Conservation (phyloP, 2,113 vertebrate species). For the Recurvirostra avosetta region DNA sequence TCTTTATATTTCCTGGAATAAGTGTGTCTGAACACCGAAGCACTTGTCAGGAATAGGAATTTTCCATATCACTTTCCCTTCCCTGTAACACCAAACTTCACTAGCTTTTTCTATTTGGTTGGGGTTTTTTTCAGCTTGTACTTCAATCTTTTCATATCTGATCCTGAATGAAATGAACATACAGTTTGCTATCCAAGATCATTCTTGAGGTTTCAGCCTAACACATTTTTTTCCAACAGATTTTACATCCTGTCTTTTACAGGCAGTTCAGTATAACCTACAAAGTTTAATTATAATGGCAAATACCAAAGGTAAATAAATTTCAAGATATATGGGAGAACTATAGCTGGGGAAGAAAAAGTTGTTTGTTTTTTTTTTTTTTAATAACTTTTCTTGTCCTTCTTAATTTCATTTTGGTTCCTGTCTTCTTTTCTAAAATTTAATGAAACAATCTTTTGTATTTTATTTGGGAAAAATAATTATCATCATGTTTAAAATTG, state of each 20-base stretch:
- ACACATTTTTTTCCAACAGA: not conserved
- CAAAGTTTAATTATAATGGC: not conserved
- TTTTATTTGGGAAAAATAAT: not conserved
- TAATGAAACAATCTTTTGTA: not conserved
- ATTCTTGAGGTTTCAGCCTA: not conserved
- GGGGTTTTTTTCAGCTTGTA: not conserved
- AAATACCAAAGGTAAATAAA: not conserved
- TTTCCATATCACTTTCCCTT: not conserved
- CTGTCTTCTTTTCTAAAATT: not conserved
- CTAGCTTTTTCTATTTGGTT: not conserved
- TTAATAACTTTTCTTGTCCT: not conserved
- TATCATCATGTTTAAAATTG: not conserved
- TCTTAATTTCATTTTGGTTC: not conserved
- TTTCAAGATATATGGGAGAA: not conserved
- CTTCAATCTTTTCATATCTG: not conserved
- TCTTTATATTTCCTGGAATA: not conserved
- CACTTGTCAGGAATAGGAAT: rapidly evolving
- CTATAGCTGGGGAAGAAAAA: not conserved
- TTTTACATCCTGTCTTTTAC: not conserved
- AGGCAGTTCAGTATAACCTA: not conserved
- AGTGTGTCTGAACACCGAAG: not conserved
- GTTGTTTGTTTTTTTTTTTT: rapidly evolving
- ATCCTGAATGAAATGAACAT: not conserved
- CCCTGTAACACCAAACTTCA: not conserved
- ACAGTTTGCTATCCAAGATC: not conserved